These are phyloP conservation scores for Bradypodion ventrale DNA, from an alignment of 2,797 vertebrate species.

Conservation along the genomic window DNA sequence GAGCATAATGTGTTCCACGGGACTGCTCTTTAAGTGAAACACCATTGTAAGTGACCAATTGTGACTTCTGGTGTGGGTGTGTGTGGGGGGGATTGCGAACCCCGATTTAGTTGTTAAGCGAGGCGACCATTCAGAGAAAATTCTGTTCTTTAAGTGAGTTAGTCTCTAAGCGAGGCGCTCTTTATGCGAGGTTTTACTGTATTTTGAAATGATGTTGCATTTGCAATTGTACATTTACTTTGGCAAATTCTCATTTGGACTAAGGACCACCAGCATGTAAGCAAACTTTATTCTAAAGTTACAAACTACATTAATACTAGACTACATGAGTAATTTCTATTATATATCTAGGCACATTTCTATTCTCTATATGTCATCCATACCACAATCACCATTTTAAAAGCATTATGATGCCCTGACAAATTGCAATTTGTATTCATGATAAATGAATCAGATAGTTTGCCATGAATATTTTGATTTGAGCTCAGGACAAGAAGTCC, in stretches of 20 bases:
- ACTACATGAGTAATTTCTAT: background rate
- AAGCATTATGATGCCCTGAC: background rate
- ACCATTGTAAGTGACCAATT: no score
- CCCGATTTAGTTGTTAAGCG: no score
- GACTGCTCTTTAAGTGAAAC: no score
- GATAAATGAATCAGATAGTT: background rate
- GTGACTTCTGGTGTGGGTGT: no score
- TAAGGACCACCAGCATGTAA: no score
- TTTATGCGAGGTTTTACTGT: no score
- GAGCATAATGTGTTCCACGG: no score
- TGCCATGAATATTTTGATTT: background rate
- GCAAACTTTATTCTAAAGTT: no score
- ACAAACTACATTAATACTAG: background rate
- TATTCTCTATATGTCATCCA: background rate
- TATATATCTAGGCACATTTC: background rate
- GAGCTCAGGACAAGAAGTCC: background rate
- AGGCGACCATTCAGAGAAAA: no score
- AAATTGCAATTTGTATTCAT: background rate
- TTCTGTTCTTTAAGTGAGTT: no score
- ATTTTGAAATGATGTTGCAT: background rate
- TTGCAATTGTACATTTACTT: background rate
- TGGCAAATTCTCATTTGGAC: background rate
- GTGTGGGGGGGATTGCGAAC: no score
- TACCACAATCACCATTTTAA: background rate
- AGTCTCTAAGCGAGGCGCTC: no score